phyloP scores from a whole-genome alignment of 2,113 vertebrate genomes.

The Dryoscopus gambensis region DNA sequence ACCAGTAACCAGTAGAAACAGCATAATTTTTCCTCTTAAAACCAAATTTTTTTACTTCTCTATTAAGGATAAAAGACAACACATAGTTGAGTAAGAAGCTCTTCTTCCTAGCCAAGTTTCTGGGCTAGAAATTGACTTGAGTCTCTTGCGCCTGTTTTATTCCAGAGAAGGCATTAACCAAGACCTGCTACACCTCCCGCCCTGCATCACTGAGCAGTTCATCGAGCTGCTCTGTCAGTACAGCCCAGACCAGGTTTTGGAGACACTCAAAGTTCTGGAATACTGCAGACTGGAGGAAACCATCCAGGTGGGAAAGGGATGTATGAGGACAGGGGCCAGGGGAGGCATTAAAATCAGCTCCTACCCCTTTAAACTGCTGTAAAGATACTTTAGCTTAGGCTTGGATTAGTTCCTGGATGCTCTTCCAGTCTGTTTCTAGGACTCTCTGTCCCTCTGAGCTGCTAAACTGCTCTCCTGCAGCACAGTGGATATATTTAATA shows the following conservation, averaged over 20 bases:
- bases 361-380: not conserved
- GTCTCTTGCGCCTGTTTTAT: not conserved
- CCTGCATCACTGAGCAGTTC: constrained; percentile 82
- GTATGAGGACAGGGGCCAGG: not conserved
- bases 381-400: not conserved
- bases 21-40: not conserved
- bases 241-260: constrained; percentile 77
- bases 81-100: not conserved
- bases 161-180: constrained; percentile 83
- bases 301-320: constrained; percentile 77
- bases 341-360: not conserved
- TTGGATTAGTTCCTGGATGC: not conserved
- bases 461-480: not conserved
- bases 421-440: not conserved
- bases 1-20: not conserved
- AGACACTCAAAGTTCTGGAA: constrained; percentile 83
- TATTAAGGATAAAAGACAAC: not conserved
- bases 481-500: not conserved
- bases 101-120: not conserved
- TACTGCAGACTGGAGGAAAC: constrained; percentile 89
- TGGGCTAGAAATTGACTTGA: not conserved
- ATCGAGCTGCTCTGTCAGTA: constrained; percentile 86
- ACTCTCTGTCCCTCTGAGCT: not conserved
- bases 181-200: constrained; percentile 68
- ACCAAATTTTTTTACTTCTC: not conserved